Conservation (phyloP, 2,888 invertebrate genomes). For the Crepidodera aurea region DNA sequence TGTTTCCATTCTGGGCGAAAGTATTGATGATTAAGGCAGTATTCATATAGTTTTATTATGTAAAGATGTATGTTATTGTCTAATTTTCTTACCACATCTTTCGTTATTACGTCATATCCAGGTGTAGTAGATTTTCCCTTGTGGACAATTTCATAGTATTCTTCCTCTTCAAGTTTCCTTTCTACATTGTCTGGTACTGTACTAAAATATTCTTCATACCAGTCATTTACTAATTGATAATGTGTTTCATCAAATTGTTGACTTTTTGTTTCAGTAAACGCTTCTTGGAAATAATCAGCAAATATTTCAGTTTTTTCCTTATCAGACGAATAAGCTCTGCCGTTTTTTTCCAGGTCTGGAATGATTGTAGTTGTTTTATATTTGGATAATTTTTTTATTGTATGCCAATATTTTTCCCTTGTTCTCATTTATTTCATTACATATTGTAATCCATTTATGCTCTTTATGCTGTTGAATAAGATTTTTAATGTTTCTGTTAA, state of each 20-base stretch:
- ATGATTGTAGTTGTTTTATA: background rate
- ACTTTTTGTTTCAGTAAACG: too few relatives aligned
- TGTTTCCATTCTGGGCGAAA: conserved; percentile 2
- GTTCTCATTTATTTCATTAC: background rate
- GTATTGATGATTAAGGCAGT: background rate
- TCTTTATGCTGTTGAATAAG: background rate
- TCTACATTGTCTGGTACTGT: too few relatives aligned
- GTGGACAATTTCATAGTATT: background rate
- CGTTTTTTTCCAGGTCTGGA: background rate
- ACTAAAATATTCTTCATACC: background rate
- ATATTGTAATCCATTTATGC: background rate
- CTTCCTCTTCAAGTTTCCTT: background rate
- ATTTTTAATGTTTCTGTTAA: background rate
- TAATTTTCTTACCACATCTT: background rate
- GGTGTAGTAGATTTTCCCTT: background rate
- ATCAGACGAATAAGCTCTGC: background rate
- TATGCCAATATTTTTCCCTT: background rate
- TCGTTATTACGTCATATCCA: background rate
- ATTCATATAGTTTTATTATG: background rate
- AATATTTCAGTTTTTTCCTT: background rate
- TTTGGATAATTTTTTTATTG: background rate
- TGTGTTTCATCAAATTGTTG: background rate
- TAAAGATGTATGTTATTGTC: background rate
- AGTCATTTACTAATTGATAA: background rate
- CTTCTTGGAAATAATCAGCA: too few relatives aligned